Conservation (phyloP, 2,888 invertebrate species). For the Scotopteryx bipunctaria region DNA sequence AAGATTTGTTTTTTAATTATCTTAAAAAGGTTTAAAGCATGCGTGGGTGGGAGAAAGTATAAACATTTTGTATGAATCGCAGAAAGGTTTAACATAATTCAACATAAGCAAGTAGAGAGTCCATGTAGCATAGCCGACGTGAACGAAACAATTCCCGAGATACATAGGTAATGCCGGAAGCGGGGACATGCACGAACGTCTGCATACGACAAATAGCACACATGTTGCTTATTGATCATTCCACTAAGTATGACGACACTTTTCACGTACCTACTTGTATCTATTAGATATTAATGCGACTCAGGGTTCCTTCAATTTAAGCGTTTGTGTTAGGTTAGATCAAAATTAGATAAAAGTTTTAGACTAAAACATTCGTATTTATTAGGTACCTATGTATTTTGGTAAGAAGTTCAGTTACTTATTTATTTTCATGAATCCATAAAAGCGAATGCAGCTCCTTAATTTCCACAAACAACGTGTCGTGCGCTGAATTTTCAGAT, state of each 20-base stretch:
- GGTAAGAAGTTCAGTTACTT: too few species aligned
- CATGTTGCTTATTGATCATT: slow-evolving; percentile 12
- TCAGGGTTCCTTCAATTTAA: too few species aligned
- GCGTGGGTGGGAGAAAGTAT: not conserved
- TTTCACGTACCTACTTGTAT: too few species aligned
- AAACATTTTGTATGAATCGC: not conserved
- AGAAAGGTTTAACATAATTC: not conserved
- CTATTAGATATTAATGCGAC: too few species aligned
- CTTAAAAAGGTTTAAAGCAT: not conserved
- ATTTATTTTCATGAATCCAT: too few species aligned
- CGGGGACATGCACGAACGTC: slow-evolving; percentile 27
- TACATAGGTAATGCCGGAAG: slow-evolving; percentile 34
- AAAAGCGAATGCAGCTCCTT: not conserved
- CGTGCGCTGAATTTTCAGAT: slow-evolving; percentile 65
- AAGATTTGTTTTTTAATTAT: slow-evolving; percentile 42
- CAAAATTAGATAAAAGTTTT: too few species aligned
- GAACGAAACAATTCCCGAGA: slow-evolving; percentile 24
- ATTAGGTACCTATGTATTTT: too few species aligned
- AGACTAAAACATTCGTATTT: too few species aligned
- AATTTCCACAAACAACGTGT: slow-evolving; percentile 40
- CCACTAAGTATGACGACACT: too few species aligned
- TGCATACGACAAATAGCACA: slow-evolving; percentile 31
- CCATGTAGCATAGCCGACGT: slow-evolving; percentile 31
- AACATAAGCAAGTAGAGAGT: slow-evolving; percentile 6
- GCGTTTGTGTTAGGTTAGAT: too few species aligned